Evolutionary conservation across 2,888 invertebrate species (phyloP).

Genomic region (Apodemia mormo): DNA sequence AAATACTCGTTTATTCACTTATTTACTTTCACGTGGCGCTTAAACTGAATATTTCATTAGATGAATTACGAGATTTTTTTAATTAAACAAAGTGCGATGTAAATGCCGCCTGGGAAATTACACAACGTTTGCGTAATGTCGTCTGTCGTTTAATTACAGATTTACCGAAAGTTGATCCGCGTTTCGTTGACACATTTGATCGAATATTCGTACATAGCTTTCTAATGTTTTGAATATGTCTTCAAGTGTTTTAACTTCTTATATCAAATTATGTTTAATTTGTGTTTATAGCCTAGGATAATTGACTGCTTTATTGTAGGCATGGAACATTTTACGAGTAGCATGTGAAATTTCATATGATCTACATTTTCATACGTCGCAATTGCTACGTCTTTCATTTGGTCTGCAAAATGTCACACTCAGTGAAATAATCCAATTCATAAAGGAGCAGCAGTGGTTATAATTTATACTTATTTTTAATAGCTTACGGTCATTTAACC

Average conservation of each 20-base stretch:
- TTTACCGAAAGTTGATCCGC: constrained; percentile 3
- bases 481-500: too few species aligned
- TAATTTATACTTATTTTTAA: too few species aligned
- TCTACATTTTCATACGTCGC: too few species aligned
- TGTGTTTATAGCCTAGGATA: too few species aligned
- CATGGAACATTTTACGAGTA: too few species aligned
- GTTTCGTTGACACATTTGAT: constrained; percentile 5
- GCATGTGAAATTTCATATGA: too few species aligned
- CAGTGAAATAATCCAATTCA: too few species aligned
- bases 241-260: neutral
- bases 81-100: constrained; percentile 5
- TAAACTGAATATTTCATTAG: constrained; percentile 7
- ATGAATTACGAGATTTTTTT: constrained; percentile 12
- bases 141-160: constrained; percentile 1
- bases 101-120: constrained; percentile 1
- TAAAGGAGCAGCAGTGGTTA: too few species aligned
- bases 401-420: too few species aligned
- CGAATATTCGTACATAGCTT: constrained; percentile 1
- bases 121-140: constrained; percentile 2
- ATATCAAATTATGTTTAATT: neutral
- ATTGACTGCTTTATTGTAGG: too few species aligned
- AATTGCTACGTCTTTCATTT: too few species aligned
- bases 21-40: constrained; percentile 2
- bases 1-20: too few species aligned
- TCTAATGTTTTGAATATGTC: constrained; percentile 1